Evolutionary conservation across 2,797 vertebrate species (phyloP), one percentile per base, ranked within the genome.

Genomic region (Argya squamiceps): DNA sequence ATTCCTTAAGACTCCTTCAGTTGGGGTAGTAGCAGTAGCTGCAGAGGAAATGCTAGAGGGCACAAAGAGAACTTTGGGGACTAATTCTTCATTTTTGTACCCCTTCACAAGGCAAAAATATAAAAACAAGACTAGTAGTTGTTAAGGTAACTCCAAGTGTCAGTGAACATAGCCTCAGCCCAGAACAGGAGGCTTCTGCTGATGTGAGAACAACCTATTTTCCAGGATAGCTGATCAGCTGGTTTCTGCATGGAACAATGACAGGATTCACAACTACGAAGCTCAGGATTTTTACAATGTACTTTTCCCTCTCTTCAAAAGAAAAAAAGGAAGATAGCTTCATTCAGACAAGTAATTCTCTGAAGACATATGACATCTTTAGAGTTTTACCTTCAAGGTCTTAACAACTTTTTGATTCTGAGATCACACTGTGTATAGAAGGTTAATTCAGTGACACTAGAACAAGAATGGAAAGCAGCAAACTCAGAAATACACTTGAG

Each of bases 321-420:
- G 7, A 12, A 22, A 26, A 64, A n/a, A 52, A n/a, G 11, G 56
- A 68, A 50, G 36, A 62, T 4, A 46, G 19, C 21, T 71, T 56
- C 36, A 70, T 90, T 92, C 59, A 92, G 58, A 78, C 53, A 75
- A 78, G 64, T 36, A 75, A 84, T 78, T 69, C 47, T 83, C 55
- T 69, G 62, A 82, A 95, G 56, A 82, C 30, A n/a, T 67, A 43
- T 46, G 24, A 29, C 29, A 59, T 64, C 59, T 79, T 89, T 20
- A 58, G 47, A 84, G 53, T 85, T 90, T 88, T 59, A 75, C 73
- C 55, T 81, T 89, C 73, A 77, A 93, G 62, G 68, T 85, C 74
- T 81, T 88, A 93, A 71, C 59, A 55, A 44, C 62, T 74, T 78
- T 88, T 89, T 93, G 92, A 94, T 77, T 82, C 87, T 60, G 67